These are phyloP conservation scores for Tetragonula carbonaria DNA, from an alignment of 2,888 invertebrate genomes.

Conservation along the genomic window DNA sequence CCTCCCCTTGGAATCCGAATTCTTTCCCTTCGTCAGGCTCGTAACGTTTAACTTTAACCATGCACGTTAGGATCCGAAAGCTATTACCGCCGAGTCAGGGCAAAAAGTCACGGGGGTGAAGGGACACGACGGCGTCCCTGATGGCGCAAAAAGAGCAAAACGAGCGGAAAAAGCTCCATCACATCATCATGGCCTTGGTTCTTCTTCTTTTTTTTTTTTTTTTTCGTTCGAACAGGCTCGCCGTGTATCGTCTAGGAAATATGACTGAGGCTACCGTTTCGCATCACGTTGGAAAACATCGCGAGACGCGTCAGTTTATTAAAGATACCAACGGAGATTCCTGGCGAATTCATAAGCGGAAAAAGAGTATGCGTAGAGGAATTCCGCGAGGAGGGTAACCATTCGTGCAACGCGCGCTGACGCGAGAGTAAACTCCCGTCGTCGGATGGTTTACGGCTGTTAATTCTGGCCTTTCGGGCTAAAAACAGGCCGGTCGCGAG, in stretches of 20 bases:
- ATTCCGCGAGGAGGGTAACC: constrained; percentile 14
- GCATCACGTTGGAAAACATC: constrained; percentile 23
- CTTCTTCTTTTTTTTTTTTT: constrained; percentile 10
- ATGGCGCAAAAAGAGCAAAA: constrained; percentile 22
- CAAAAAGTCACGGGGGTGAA: constrained; percentile 37
- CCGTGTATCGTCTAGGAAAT: constrained; percentile 7
- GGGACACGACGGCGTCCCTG: not conserved
- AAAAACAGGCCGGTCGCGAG: not conserved
- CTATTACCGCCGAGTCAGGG: constrained; percentile 60
- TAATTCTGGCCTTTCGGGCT: constrained; percentile 25
- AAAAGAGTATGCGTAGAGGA: constrained; percentile 31
- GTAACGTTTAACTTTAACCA: constrained; percentile 69
- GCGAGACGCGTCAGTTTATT: constrained; percentile 45
- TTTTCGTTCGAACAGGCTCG: constrained; percentile 48
- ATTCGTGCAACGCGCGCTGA: constrained; percentile 22
- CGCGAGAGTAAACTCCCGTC: constrained; percentile 2
- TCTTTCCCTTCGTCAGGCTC: constrained; percentile 65
- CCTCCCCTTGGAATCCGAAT: constrained; percentile 58
- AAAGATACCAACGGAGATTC: constrained; percentile 53
- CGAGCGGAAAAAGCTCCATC: constrained; percentile 59
- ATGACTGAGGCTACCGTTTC: not conserved
- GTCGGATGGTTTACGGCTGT: constrained; percentile 15
- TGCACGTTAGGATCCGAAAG: constrained; percentile 60
- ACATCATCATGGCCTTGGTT: not conserved
- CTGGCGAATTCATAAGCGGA: constrained; percentile 42